phyloP scores from a whole-genome alignment of 2,113 vertebrate species.

The Elephantulus edwardii region DNA sequence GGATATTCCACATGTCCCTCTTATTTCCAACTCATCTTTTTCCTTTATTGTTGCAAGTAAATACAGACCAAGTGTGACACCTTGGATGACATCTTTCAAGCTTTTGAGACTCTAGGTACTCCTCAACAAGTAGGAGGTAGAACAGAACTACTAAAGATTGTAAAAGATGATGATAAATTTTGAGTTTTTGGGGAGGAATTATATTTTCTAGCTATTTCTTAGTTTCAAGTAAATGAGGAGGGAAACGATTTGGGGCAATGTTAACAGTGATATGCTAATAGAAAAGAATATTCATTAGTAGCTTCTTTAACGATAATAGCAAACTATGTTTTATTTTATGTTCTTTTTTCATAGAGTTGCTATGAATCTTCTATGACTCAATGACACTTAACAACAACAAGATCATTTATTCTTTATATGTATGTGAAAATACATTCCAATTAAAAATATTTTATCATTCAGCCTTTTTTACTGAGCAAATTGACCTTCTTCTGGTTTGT shows the following conservation, averaged over 20 bases:
- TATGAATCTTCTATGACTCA: too few relatives aligned
- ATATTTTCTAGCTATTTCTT: neutral
- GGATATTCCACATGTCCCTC: neutral
- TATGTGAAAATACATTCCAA: neutral
- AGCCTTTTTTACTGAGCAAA: conserved; percentile 1
- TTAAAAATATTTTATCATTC: neutral
- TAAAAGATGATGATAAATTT: neutral
- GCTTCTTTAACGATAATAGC: neutral
- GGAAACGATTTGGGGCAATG: neutral
- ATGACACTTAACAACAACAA: too few relatives aligned
- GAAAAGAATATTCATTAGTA: neutral
- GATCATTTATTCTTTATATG: neutral
- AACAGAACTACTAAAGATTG: neutral
- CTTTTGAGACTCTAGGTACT: neutral
- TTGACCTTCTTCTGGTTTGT: neutral
- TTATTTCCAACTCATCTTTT: neutral
- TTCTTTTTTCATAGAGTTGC: too few relatives aligned
- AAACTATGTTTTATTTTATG: too few relatives aligned
- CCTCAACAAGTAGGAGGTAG: neutral
- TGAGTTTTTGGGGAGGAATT: neutral
- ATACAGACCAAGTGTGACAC: neutral
- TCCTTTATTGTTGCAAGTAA: neutral
- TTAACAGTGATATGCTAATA: neutral
- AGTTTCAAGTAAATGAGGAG: conserved; percentile 16
- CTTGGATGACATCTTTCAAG: neutral